Base-by-base conservation (phyloP, 2,113 vertebrate species). In the Globicephala melas region DNA sequence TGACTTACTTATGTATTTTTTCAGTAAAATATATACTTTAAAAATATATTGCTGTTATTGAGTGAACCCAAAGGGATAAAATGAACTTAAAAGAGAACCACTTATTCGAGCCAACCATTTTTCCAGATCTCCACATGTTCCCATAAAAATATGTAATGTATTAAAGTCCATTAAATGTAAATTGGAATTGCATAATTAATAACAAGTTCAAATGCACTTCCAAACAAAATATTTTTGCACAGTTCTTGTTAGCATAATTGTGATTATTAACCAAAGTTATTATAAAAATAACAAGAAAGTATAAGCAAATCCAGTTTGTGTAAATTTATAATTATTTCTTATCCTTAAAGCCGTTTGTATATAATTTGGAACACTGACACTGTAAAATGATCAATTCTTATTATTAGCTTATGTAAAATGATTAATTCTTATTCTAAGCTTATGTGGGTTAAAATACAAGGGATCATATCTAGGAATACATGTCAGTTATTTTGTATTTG, bases 1-100 rank as follows among this genome's bases (percentile, higher is more conserved):
- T 98, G 98, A 97, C 97, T 84, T 96, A 97, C 86, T 93, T 97
- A 96, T 96, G 89, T 96, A 98, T 96, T 98, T 98, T 96, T 88
- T 95, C 76, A 98, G 95, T 96, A 65, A 97, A 97, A 96, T 95
- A 71, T 96, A 96, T 97, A 58, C 94, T 96, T 86, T 6, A 0
- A 97, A 98, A 98, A 95, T 82, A 90, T 96, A 97, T 95, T 93
- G 94, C 65, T 97, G 95, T 96, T 58, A 92, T 94, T 97, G 89
- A 96, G 86, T 93, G 76, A 98, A 98, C 76, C 70, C 47, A 94
- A 88, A 98, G 90, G 65, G 62, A 98, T 97, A 96, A 96, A 97
- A 90, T 95, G 36, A 18, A 60, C 82, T 95, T 97, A 89, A 89
- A 96, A 97, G 83, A 89, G 89, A 98, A 96, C 71, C 67, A 93